Evolutionary conservation across 1,140 invertebrate species (phyloP).

Genomic region (Mactra quadrangularis): DNA sequence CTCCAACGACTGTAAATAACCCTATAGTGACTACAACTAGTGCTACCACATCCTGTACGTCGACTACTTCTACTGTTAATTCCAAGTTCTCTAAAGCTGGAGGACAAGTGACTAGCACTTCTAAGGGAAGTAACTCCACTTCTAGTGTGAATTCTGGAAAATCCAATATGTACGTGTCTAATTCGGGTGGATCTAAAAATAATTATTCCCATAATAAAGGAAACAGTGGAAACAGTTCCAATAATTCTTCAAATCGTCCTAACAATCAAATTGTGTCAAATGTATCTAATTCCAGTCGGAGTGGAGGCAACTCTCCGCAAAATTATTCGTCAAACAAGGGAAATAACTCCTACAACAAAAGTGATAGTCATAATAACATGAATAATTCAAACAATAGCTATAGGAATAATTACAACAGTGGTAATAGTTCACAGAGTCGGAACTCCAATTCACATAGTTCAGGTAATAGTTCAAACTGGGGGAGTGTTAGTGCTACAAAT

Average conservation of each 20-base stretch:
- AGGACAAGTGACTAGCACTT: conserved; percentile 16
- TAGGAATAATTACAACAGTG: conserved; percentile 52
- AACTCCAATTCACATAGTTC: conserved; percentile 36
- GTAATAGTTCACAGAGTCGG: conserved; percentile 30
- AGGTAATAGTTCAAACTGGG: conserved; percentile 26
- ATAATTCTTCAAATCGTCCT: conserved; percentile 13
- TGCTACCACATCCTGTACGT: not conserved
- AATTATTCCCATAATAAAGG: conserved; percentile 40
- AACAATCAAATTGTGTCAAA: conserved; percentile 38
- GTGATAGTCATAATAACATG: conserved; percentile 25
- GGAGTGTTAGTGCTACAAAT: conserved; percentile 11
- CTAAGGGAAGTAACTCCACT: conserved; percentile 24
- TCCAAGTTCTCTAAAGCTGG: conserved; percentile 39
- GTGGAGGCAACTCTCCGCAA: conserved; percentile 26
- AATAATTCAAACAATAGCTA: conserved; percentile 25
- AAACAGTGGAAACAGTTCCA: conserved; percentile 29
- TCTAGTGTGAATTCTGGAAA: conserved; percentile 35
- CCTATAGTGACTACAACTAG: conserved; percentile 38
- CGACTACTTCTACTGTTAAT: conserved; percentile 22
- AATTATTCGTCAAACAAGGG: conserved; percentile 31
- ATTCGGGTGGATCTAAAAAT: conserved; percentile 15
- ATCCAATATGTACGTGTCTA: conserved; percentile 13
- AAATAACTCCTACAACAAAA: conserved; percentile 38
- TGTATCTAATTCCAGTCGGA: conserved; percentile 34
- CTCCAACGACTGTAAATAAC: conserved; percentile 38